A percentile compares a stretch with the other conserved stretches of the same genome.
Evolutionary conservation across 2,797 vertebrate species (phyloP).

Genomic region (Leptodactylus fallax): DNA sequence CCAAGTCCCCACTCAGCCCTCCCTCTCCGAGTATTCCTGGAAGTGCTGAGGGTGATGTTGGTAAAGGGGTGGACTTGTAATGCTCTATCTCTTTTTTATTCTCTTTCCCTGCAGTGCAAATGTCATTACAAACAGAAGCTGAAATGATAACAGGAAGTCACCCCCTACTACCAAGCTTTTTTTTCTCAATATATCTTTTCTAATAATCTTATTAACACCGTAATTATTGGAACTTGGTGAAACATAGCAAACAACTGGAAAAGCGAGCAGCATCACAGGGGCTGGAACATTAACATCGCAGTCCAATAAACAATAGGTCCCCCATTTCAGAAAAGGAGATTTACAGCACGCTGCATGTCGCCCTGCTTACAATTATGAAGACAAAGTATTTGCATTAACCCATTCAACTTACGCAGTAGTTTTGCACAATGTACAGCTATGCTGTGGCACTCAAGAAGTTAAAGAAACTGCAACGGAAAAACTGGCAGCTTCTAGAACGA

Average conservation of each 20-base stretch:
- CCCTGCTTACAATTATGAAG: not conserved
- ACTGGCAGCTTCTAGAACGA: not conserved
- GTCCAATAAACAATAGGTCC: not conserved
- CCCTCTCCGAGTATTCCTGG: conserved; percentile 66
- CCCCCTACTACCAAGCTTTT: conserved; percentile 12
- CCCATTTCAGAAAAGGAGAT: not conserved
- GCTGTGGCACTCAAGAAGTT: not conserved
- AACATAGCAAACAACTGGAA: not conserved
- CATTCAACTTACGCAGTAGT: not conserved
- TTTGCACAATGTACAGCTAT: not conserved
- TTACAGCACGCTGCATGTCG: not conserved
- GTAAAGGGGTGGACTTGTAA: conserved; percentile 66
- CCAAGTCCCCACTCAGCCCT: conserved; percentile 23
- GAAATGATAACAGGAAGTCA: conserved; percentile 62
- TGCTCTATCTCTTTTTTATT: conserved; percentile 59
- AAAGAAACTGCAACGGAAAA: not conserved
- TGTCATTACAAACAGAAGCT: conserved; percentile 63
- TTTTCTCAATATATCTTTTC: not conserved
- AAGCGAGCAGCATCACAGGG: not conserved
- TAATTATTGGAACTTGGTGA: conserved; percentile 29
- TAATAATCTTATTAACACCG: conserved; percentile 48
- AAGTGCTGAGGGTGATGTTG: conserved; percentile 66
- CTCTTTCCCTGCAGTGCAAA: conserved; percentile 61
- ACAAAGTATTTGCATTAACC: not conserved
- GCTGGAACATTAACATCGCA: not conserved